A percentile compares a stretch with the other conserved stretches of the same genome.
Evolutionary conservation across 1,140 invertebrate genomes (phyloP).

Genomic region (Drosophila obscura): DNA sequence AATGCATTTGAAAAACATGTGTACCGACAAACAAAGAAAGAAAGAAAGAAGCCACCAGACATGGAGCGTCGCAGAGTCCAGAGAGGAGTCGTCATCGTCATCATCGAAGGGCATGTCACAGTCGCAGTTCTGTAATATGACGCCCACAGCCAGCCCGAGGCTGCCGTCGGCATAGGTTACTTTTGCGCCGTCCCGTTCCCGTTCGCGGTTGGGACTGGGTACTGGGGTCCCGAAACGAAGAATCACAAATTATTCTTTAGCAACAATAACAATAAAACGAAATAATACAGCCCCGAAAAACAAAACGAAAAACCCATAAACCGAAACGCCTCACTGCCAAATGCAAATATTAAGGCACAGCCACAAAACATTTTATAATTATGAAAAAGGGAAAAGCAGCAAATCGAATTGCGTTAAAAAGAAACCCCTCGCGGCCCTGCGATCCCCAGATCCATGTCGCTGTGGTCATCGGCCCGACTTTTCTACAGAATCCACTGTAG

Average conservation of each 20-base stretch:
- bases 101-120: slow-evolving; percentile 60
- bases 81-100: slow-evolving; percentile 14
- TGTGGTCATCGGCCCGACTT: slow-evolving; percentile 67
- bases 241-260: slow-evolving; percentile 81
- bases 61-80: neutral
- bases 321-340: slow-evolving; percentile 73
- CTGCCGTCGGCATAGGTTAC: slow-evolving; percentile 63
- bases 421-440: slow-evolving; percentile 26
- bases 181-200: slow-evolving; percentile 45
- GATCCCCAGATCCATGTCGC: slow-evolving; percentile 39
- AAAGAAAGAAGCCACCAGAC: slow-evolving; percentile 46
- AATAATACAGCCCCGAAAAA: slow-evolving; percentile 64
- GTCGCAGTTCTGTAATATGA: slow-evolving; percentile 57
- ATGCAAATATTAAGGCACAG: slow-evolving; percentile 69
- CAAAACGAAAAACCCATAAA: slow-evolving; percentile 51
- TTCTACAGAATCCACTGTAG: slow-evolving; percentile 68
- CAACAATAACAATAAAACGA: slow-evolving; percentile 65
- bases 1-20: slow-evolving; percentile 64
- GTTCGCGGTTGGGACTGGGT: neutral
- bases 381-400: slow-evolving; percentile 74
- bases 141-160: slow-evolving; percentile 34
- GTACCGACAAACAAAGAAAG: slow-evolving; percentile 51
- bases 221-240: slow-evolving; percentile 55
- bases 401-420: slow-evolving; percentile 79
- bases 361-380: slow-evolving; percentile 73